Conservation (phyloP, 2,888 invertebrate genomes). For the Acanthosepion lycidas region DNA sequence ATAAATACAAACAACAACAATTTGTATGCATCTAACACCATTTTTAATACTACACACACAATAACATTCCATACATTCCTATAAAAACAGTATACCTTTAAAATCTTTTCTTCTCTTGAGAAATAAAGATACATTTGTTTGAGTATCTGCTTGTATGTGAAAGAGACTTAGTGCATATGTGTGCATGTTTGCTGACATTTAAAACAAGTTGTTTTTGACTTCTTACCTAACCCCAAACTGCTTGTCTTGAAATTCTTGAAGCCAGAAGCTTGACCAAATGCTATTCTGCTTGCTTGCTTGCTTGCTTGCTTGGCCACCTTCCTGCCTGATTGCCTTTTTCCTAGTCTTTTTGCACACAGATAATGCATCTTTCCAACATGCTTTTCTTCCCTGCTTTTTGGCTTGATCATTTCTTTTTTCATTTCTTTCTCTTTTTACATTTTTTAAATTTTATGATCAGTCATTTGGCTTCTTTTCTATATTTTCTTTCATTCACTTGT, state of each 20-base stretch:
- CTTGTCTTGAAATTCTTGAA: neutral
- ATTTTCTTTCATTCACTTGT: constrained; percentile 11
- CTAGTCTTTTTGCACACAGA: neutral
- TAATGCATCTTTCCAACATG: neutral
- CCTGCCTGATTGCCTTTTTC: neutral
- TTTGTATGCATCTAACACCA: no score
- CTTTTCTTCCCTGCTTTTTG: neutral
- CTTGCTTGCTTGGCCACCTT: neutral
- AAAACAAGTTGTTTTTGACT: neutral
- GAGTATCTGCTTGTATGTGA: constrained; percentile 21
- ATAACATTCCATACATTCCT: no score
- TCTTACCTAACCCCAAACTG: neutral
- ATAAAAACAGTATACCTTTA: no score
- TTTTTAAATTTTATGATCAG: neutral
- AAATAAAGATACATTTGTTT: neutral
- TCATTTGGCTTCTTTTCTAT: neutral
- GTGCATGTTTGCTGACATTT: neutral
- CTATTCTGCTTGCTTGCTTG: neutral
- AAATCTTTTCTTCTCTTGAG: no score
- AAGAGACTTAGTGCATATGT: neutral
- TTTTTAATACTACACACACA: no score
- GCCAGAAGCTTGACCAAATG: neutral
- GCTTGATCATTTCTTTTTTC: neutral
- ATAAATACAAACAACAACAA: no score
- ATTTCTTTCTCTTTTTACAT: neutral